Base-by-base conservation (phyloP, 37 sponge, comb jelly and placozoan species). In the Axinella damicornis region DNA sequence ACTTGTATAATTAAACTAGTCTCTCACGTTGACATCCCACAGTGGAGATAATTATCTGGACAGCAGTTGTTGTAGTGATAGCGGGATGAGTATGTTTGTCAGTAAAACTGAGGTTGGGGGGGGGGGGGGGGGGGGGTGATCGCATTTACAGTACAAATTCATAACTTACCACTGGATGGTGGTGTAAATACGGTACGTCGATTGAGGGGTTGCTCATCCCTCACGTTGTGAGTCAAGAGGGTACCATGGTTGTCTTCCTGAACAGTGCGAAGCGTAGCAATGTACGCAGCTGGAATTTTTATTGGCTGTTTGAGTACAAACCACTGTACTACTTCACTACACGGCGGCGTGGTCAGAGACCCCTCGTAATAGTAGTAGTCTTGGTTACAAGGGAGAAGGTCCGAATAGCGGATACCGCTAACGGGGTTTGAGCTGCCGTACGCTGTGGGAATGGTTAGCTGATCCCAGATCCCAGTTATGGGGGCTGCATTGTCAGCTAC, bases 331-430 rank as follows among this genome's bases (percentile, higher is more conserved):
- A 28, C 31, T 33, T 92, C 92, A 65, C 27, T 58, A 69, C 84
- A 92, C 2, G 35, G 68, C 0, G 92, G 92, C 27, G 88, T 87
- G 18, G 92, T 92, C 19, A 92, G 87, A 2, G 92, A 91, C 1
- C 92, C 92, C 31, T 75, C 66, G 65, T 86, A 91, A 78, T 82
- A 34, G 35, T 71, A 91, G 61, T 92, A 92, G 57, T 70, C 46
- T 31, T 15, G 37, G 55, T 70, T 56, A 4, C 16, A 6, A 14
- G 92, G 92, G 0, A 92, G 74, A 4, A 87, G 65, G 2, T 83
- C 71, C n/a, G 16, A 12, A 2, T 56, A 53, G 24, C 19, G 22
- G 13, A 82, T 25, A 19, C 41, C 59, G 4, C 34, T 22, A n/a
- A 83, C 22, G 14, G 52, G 0, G 9, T 63, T 21, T 1, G 53